A percentile compares a stretch with the other conserved stretches of the same genome.
Conservation (phyloP, 2,113 vertebrate species). For the Plecturocebus donacophilus region DNA sequence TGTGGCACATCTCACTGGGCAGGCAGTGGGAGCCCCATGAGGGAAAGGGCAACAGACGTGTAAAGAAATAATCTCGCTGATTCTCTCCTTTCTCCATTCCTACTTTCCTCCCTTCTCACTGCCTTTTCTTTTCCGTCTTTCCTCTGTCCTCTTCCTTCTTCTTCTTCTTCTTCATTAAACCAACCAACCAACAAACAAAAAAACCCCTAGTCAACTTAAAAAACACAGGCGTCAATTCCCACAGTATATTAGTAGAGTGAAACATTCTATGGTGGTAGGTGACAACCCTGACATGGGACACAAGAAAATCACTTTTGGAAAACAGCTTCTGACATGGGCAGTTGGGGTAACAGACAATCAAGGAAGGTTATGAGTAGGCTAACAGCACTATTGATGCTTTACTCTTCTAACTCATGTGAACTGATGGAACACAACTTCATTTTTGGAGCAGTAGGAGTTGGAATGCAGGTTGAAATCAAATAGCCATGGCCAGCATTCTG, state of each 20-base stretch:
- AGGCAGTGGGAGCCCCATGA: background rate
- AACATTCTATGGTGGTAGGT: background rate
- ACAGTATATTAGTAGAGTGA: background rate
- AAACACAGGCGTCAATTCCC: background rate
- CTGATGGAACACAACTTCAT: background rate
- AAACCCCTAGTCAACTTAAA: background rate
- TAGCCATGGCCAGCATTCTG: background rate
- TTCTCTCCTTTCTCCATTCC: too few species aligned
- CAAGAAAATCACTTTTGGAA: background rate
- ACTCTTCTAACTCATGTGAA: background rate
- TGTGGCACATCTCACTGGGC: background rate
- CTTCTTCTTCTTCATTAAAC: background rate
- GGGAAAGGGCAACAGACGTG: rapidly evolving
- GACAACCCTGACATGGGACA: background rate
- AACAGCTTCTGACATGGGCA: background rate
- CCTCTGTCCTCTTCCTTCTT: background rate
- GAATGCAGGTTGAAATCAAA: background rate
- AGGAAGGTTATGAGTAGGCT: too few species aligned
- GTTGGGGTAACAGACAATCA: background rate
- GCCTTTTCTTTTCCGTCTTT: background rate
- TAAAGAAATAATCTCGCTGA: background rate
- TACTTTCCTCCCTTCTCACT: background rate
- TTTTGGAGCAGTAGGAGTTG: background rate
- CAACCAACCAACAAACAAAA: too few species aligned
- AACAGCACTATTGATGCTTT: rapidly evolving